A percentile compares a stretch with the other conserved stretches of the same genome.
phyloP scores from a whole-genome alignment of 2,113 vertebrate species.

The Microcebus tavaratra region DNA sequence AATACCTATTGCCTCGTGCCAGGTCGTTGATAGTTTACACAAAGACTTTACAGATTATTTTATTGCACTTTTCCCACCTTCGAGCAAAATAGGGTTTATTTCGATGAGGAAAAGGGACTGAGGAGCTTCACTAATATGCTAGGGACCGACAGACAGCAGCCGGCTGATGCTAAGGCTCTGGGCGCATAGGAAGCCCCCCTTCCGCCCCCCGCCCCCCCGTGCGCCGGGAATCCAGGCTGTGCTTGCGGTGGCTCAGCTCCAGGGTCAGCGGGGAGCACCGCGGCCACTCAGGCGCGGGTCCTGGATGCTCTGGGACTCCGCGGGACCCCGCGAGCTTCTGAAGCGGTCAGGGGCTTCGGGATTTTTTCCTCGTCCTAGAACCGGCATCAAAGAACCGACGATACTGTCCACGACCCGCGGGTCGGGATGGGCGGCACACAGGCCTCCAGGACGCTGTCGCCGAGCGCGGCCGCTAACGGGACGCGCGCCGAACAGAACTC shows the following conservation, averaged over 20 bases:
- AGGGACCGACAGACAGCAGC: not conserved
- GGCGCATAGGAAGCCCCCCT: no score
- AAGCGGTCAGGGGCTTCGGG: no score
- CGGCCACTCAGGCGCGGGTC: not conserved
- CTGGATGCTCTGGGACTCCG: accelerated
- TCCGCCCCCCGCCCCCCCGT: not conserved
- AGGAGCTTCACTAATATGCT: not conserved
- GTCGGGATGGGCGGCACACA: not conserved
- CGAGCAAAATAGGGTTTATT: not conserved
- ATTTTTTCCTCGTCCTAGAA: not conserved
- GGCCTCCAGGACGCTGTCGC: not conserved
- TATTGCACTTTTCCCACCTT: not conserved
- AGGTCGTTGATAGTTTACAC: not conserved
- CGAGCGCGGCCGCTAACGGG: accelerated
- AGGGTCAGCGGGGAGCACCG: not conserved
- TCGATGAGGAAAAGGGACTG: not conserved
- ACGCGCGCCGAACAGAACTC: accelerated
- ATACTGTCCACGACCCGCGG: accelerated
- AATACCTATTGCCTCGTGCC: accelerated
- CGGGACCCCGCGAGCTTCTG: not conserved
- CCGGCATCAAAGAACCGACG: not conserved
- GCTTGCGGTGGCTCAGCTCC: not conserved
- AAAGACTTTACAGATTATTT: not conserved
- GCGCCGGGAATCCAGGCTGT: not conserved
- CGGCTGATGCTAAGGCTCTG: not conserved